A percentile compares a stretch with the other conserved stretches of the same genome.
Evolutionary conservation across 2,797 vertebrate species (phyloP).

Genomic region (Poeciliopsis presidionis): DNA sequence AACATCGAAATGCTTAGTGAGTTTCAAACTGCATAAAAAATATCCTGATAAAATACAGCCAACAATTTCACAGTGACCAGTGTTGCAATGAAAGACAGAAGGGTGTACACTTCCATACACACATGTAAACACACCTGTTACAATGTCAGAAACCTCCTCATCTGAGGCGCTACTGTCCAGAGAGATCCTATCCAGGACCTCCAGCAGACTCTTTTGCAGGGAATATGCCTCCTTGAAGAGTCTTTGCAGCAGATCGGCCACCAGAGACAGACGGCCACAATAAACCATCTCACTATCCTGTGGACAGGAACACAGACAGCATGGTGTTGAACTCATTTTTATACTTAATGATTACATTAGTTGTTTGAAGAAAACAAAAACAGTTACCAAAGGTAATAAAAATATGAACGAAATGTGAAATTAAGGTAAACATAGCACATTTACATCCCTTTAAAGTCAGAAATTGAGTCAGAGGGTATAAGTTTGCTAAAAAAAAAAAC

Average conservation of each 20-base stretch:
- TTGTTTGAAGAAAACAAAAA: not conserved
- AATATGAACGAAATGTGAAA: not conserved
- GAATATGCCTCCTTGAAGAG: slow-evolving; percentile 92
- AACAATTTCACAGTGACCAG: not conserved
- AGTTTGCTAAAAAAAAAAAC: not conserved
- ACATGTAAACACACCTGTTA: slow-evolving; percentile 79
- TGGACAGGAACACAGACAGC: slow-evolving; percentile 17
- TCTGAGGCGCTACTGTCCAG: slow-evolving; percentile 77
- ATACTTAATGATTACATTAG: not conserved
- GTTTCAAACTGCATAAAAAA: not conserved
- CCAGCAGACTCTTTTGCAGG: slow-evolving; percentile 92
- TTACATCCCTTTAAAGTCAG: not conserved
- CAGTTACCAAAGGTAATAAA: not conserved
- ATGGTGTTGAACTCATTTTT: not conserved
- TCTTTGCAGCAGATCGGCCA: slow-evolving; percentile 91
- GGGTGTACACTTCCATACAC: not conserved
- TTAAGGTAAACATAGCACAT: not conserved
- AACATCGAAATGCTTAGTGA: slow-evolving; percentile 21
- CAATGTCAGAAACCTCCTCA: slow-evolving; percentile 81
- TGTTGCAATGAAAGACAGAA: not conserved
- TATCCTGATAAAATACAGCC: not conserved
- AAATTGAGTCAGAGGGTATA: not conserved
- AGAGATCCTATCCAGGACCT: slow-evolving; percentile 86
- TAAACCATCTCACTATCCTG: slow-evolving; percentile 93
- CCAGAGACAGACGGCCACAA: slow-evolving; percentile 87